Evolutionary conservation across 2,888 invertebrate genomes (phyloP).

Genomic region (Cephus pygmeus): DNA sequence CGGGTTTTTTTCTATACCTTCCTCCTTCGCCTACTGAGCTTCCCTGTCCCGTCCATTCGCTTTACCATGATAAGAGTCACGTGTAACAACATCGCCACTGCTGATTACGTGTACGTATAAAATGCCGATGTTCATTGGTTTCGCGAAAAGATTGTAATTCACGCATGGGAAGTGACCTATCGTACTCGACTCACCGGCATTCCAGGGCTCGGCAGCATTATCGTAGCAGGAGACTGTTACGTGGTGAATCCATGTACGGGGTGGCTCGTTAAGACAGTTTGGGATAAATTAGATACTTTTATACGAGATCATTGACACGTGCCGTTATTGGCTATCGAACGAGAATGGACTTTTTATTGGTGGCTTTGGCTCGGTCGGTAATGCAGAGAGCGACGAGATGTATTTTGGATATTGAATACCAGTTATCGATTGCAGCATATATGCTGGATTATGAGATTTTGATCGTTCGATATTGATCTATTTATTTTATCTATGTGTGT

Average conservation of each 20-base stretch:
- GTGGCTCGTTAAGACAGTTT: not conserved
- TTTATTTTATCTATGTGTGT: not conserved
- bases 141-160: not conserved
- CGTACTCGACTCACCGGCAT: not conserved
- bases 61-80: not conserved
- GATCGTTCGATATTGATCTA: not conserved
- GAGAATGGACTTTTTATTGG: not conserved
- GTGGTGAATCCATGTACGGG: not conserved
- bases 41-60: not conserved
- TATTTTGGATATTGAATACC: not conserved
- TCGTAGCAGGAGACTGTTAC: not conserved
- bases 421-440: not conserved
- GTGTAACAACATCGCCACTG: not conserved
- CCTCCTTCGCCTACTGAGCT: not conserved
- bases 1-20: not conserved
- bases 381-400: not conserved
- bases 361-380: not conserved
- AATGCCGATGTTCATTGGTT: not conserved
- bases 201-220: not conserved
- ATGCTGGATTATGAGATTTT: not conserved
- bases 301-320: not conserved
- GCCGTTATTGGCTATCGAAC: not conserved
- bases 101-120: not conserved
- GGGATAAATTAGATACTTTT: not conserved
- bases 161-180: constrained; percentile 1